Evolutionary conservation across 2,797 vertebrate species (phyloP).

Genomic region (Luscinia luscinia): DNA sequence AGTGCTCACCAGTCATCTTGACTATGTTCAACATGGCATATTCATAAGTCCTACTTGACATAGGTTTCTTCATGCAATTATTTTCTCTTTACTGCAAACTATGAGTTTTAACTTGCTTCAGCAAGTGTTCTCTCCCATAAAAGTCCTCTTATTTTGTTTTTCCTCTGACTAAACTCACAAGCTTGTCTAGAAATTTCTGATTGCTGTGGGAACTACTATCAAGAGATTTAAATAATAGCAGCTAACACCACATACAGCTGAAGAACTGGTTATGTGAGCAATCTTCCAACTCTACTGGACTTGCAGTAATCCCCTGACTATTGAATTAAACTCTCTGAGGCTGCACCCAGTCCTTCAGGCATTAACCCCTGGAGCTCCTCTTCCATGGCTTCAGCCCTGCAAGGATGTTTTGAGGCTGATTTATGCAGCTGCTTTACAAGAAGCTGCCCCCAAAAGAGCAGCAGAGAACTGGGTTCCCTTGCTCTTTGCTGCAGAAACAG

Average conservation of each 20-base stretch:
- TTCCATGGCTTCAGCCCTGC: neutral
- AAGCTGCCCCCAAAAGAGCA: neutral
- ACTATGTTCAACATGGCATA: neutral
- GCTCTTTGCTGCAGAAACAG: neutral
- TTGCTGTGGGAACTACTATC: neutral
- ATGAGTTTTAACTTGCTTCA: neutral
- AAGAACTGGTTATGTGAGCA: neutral
- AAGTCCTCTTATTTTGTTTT: neutral
- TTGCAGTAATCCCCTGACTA: neutral
- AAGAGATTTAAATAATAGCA: slow-evolving; percentile 4
- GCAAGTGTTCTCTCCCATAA: neutral
- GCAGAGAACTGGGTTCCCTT: neutral
- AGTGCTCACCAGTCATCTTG: neutral
- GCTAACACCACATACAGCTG: neutral
- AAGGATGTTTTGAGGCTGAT: neutral
- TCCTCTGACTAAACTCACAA: neutral
- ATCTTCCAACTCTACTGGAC: neutral
- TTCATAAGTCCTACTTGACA: neutral
- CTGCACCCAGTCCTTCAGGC: neutral
- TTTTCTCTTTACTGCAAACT: neutral
- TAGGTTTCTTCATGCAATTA: neutral
- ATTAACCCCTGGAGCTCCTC: neutral
- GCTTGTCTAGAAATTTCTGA: neutral
- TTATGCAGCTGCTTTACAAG: neutral
- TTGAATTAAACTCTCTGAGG: neutral